Evolutionary conservation across 2,888 invertebrate genomes (phyloP).

Genomic region (Trachelus iudaicus): DNA sequence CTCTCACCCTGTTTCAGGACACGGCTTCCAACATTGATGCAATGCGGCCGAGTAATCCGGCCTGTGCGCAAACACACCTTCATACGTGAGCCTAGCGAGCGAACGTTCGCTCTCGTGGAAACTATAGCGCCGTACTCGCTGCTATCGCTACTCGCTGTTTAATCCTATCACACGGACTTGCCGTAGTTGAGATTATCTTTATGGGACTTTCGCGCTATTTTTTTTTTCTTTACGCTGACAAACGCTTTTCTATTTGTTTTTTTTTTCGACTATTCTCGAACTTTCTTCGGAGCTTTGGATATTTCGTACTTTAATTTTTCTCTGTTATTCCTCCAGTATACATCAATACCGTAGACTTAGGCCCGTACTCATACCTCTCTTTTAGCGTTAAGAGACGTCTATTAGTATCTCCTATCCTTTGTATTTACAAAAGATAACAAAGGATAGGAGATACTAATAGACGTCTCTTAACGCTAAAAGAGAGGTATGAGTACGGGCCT

Average conservation of each 20-base stretch:
- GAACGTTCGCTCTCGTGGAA: background rate
- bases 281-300: no score
- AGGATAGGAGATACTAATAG: no score
- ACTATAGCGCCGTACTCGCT: background rate
- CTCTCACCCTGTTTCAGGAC: background rate
- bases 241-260: background rate
- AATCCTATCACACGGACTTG: background rate
- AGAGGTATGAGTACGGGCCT: no score
- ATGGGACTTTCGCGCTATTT: background rate
- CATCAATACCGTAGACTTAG: background rate
- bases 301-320: background rate
- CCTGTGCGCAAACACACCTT: conserved; percentile 12
- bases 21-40: conserved; percentile 11
- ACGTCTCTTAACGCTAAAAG: no score
- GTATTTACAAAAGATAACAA: no score
- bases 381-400: no score
- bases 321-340: no score
- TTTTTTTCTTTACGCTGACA: background rate
- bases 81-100: background rate
- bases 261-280: no score
- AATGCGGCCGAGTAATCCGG: conserved; percentile 13
- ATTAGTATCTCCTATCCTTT: no score
- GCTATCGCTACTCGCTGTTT: background rate
- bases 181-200: background rate
- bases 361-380: no score